Evolutionary conservation across 2,888 invertebrate genomes (phyloP).

Genomic region (Piscicola geometra): DNA sequence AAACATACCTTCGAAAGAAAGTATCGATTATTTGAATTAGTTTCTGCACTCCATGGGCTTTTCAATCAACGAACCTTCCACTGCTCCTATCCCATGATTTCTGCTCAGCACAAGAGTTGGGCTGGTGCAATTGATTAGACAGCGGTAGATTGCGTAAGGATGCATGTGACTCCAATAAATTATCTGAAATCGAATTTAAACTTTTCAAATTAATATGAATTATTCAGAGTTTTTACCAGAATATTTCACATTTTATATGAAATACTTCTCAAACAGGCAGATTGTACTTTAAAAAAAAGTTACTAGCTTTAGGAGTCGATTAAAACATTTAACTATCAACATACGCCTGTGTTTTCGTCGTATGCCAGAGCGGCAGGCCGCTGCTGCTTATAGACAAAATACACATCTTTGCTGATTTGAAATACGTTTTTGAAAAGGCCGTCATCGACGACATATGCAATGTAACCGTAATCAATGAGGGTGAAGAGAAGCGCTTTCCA

Average conservation of each 20-base stretch:
- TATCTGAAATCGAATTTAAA: no score
- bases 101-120: background rate
- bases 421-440: background rate
- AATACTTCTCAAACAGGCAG: no score
- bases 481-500: conserved; percentile 12
- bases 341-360: no score
- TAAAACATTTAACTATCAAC: no score
- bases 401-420: background rate
- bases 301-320: no score
- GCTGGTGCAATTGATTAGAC: background rate
- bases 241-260: no score
- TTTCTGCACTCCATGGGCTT: background rate
- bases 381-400: conserved; percentile 1
- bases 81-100: background rate
- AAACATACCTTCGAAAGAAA: background rate
- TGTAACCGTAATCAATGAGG: background rate
- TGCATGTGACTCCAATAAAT: conserved; percentile 3
- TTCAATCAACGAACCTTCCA: background rate
- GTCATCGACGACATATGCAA: background rate
- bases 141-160: background rate
- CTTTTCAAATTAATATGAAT: no score
- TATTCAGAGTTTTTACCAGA: no score
- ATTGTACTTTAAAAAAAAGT: no score
- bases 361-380: conserved; percentile 2
- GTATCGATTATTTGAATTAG: background rate